These are phyloP conservation scores for Aphodius sticticus DNA, from an alignment of 2,888 invertebrate species.

Conservation along the genomic window DNA sequence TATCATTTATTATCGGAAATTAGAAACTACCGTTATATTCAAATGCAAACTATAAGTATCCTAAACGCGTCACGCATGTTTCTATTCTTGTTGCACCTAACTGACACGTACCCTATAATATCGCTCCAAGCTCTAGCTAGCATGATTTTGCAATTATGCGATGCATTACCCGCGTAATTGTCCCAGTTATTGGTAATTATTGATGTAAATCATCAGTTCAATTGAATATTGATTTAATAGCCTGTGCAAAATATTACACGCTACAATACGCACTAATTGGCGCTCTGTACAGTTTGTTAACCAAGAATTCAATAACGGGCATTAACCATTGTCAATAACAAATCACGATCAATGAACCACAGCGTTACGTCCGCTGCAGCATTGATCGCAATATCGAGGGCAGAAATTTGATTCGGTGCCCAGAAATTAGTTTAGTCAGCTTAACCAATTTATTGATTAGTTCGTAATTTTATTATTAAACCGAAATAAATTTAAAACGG, in stretches of 20 bases:
- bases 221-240: neutral
- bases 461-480: no score
- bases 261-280: neutral
- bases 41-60: no score
- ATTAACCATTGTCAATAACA: conserved; percentile 4
- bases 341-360: neutral
- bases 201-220: neutral
- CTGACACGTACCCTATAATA: neutral
- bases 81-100: neutral
- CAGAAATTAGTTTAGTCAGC: neutral
- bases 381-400: neutral
- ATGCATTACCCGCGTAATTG: neutral
- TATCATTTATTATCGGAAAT: no score
- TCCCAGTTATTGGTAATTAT: neutral
- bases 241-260: neutral
- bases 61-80: no score
- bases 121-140: neutral
- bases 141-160: neutral
- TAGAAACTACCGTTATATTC: no score
- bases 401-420: neutral
- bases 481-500: no score
- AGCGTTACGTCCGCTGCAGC: neutral
- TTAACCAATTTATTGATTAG: no score
- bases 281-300: neutral
- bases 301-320: neutral